These are phyloP conservation scores for Oxyscelio sp. DNA, from an alignment of 2,888 invertebrate species.

Conservation along the genomic window DNA sequence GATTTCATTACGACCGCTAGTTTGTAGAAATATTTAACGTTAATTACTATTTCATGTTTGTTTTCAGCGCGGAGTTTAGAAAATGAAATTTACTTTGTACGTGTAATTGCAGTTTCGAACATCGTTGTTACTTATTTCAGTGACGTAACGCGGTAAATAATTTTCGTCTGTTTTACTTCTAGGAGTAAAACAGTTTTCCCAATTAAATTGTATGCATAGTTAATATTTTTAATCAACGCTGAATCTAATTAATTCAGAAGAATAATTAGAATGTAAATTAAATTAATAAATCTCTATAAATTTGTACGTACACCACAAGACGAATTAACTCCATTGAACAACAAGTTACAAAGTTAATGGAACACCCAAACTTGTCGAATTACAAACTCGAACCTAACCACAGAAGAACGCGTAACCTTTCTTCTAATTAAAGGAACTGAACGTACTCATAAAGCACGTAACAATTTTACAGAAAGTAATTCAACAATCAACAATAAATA, in stretches of 20 bases:
- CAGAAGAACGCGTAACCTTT: conserved; percentile 44
- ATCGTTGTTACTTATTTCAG: conserved; percentile 4
- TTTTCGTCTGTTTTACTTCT: no score
- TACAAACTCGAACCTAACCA: neutral
- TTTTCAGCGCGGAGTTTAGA: conserved; percentile 20
- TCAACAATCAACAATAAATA: conserved; percentile 35
- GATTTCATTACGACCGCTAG: conserved; percentile 51
- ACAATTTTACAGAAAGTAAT: conserved; percentile 42
- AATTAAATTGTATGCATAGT: no score
- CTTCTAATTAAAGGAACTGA: conserved; percentile 48
- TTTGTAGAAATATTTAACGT: conserved; percentile 46
- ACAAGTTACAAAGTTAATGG: conserved; percentile 34
- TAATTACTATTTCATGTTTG: conserved; percentile 25
- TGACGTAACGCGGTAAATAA: conserved; percentile 20
- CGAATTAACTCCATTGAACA: neutral
- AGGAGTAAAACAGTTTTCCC: no score
- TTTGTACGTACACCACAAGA: neutral
- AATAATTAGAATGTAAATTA: conserved; percentile 10
- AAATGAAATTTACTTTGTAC: conserved; percentile 30
- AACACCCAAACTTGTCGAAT: conserved; percentile 5
- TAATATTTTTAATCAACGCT: no score
- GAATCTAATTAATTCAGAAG: no score
- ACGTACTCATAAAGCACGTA: conserved; percentile 44
- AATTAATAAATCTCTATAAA: neutral
- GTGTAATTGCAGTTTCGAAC: conserved; percentile 25